These are phyloP conservation scores for Micromys minutus DNA, from an alignment of 2,113 vertebrate species.

Conservation along the genomic window DNA sequence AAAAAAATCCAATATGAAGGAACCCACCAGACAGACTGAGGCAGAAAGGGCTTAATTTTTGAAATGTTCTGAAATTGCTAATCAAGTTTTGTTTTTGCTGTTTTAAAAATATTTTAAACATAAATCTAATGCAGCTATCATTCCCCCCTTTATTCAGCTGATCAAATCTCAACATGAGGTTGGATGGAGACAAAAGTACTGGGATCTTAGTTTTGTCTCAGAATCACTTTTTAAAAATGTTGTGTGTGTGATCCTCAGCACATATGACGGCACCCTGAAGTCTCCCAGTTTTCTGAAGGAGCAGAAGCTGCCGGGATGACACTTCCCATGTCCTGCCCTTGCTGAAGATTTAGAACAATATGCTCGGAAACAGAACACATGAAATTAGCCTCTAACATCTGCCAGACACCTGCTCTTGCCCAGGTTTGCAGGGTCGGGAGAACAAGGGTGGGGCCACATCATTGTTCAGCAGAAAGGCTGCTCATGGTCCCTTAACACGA, in stretches of 20 bases:
- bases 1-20: neutral
- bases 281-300: conserved; percentile 53
- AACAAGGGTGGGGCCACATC: neutral
- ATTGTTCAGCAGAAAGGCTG: accelerated
- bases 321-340: conserved; percentile 65
- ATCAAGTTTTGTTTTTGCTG: neutral
- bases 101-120: no score
- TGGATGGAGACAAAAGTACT: neutral
- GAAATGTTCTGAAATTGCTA: neutral
- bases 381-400: neutral
- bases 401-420: neutral
- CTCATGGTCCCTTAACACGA: no score
- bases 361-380: neutral
- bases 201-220: neutral
- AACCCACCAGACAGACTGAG: neutral
- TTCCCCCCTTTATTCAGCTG: no score
- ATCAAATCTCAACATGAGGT: neutral
- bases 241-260: neutral
- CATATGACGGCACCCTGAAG: conserved; percentile 8
- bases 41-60: neutral
- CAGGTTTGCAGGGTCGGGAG: neutral
- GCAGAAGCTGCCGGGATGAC: conserved; percentile 66
- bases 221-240: neutral
- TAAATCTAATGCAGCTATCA: no score
- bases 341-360: neutral